Evolutionary conservation across 2,113 vertebrate genomes (phyloP).

Genomic region (Oreochromis tanganicae): DNA sequence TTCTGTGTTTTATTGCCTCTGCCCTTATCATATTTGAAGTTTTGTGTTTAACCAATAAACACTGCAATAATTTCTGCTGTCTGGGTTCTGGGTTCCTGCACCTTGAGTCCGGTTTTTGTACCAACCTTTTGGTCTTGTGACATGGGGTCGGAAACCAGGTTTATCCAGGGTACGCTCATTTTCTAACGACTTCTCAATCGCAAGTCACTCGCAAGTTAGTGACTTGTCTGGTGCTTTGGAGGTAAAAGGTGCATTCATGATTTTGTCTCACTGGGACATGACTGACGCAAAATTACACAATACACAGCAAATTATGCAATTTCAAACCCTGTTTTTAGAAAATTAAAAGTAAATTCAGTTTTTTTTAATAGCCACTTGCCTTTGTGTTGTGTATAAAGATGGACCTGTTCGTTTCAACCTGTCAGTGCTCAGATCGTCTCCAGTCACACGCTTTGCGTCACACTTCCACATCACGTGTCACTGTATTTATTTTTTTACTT

Average conservation of each 20-base stretch:
- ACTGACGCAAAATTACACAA: accelerated
- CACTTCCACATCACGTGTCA: neutral
- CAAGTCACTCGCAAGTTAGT: neutral
- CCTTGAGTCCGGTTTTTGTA: neutral
- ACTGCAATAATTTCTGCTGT: neutral
- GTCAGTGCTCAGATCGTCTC: neutral
- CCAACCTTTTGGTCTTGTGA: neutral
- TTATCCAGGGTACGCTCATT: neutral
- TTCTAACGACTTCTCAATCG: neutral
- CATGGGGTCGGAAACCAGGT: neutral
- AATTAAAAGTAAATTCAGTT: neutral
- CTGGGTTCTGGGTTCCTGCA: neutral
- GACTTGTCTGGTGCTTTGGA: neutral
- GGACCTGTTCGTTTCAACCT: neutral
- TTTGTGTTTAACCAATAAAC: neutral
- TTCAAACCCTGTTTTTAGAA: neutral
- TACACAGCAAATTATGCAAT: neutral
- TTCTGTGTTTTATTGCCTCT: neutral
- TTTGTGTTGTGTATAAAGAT: neutral
- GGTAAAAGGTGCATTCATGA: neutral
- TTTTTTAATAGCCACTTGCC: neutral
- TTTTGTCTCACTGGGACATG: neutral
- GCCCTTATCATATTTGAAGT: neutral
- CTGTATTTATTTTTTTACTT: neutral
- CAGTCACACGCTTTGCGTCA: neutral